Base-by-base conservation (phyloP, 2,888 invertebrate species). In the Sminthurinus aureus region DNA sequence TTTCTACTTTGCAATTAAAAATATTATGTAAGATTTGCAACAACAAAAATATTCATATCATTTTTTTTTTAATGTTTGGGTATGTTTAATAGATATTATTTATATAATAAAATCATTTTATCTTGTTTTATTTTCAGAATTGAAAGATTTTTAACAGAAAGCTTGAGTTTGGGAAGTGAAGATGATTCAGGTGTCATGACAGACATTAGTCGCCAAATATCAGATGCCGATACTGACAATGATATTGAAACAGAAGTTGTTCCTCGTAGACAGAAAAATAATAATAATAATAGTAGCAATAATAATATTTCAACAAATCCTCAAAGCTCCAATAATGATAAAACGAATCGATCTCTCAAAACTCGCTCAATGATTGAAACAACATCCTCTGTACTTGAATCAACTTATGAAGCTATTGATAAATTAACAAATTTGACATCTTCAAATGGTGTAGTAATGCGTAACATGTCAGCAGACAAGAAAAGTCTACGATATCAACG, bases 181-280 rank as follows among this genome's bases (percentile, higher is more conserved):
- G 92, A 92, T 58, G 94, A 94, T 89, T 94, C 94, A 0, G 94
- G 94, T 0, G 94, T 94, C 0, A 87, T 88, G 87, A 94, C 94
- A 0, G 94, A 94, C 89, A 92, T 94, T 90, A 94, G 94, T 87
- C 91, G 93, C 81, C 93, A 93, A 85, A 92, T 94, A 85, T 94
- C 94, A 0, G 94, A 94, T 88, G 92, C 92, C 0, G 93, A 94
- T 86, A 88, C 88, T 22, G 89, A 89, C 81, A 85, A 92, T 0
- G 94, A 94, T 84, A 91, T 91, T 85, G 93, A 93, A 87, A 64
- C 85, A 84, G 78, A 84, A 58, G 71, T 78, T 3, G 73, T 83
- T 22, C 52, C 20, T 26, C 58, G 81, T 9, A 75, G 26, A 13
- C 18, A 9, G 18, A 15, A 3, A 24, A n/a, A 11, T 1, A 18